phyloP scores from a whole-genome alignment of 2,797 vertebrate species.

The Hippocampus kuda region DNA sequence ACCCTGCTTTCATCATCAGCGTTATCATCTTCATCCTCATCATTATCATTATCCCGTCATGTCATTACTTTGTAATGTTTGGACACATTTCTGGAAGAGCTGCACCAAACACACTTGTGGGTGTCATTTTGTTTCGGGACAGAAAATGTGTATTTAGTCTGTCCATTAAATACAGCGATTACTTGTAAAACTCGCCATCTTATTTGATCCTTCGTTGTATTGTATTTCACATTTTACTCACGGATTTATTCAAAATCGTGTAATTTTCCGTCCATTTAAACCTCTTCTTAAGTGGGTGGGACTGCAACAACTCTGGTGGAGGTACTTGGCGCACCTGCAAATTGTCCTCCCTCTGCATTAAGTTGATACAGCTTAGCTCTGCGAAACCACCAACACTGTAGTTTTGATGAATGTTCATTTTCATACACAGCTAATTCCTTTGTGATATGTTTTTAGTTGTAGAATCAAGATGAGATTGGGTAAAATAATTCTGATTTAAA shows the following conservation, averaged over 20 bases:
- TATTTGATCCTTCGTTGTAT: slow-evolving; percentile 19
- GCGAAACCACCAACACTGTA: background rate
- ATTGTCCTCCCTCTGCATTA: slow-evolving; percentile 11
- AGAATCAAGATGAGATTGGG: too few relatives aligned
- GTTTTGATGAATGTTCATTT: background rate
- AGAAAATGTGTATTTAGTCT: slow-evolving; percentile 21
- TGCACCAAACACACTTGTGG: slow-evolving; percentile 4
- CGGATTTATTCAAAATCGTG: slow-evolving; percentile 17
- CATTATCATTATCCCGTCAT: slow-evolving; percentile 16
- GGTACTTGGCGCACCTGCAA: slow-evolving; percentile 20
- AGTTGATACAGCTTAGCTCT: background rate
- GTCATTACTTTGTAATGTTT: slow-evolving; percentile 1
- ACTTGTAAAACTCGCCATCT: background rate
- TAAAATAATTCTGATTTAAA: background rate
- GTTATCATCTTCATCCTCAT: slow-evolving; percentile 23
- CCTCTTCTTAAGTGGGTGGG: slow-evolving; percentile 25
- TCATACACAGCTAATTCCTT: background rate
- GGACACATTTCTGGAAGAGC: slow-evolving; percentile 5
- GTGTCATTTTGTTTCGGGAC: background rate
- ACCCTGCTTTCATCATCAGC: slow-evolving; percentile 24
- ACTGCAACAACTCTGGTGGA: slow-evolving; percentile 15
- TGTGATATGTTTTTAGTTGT: background rate
- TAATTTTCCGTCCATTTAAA: slow-evolving; percentile 36
- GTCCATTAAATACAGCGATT: background rate
- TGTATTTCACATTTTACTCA: slow-evolving; percentile 4